Conservation (phyloP, 2,888 invertebrate genomes). For the Leptarthrus brevirostris region DNA sequence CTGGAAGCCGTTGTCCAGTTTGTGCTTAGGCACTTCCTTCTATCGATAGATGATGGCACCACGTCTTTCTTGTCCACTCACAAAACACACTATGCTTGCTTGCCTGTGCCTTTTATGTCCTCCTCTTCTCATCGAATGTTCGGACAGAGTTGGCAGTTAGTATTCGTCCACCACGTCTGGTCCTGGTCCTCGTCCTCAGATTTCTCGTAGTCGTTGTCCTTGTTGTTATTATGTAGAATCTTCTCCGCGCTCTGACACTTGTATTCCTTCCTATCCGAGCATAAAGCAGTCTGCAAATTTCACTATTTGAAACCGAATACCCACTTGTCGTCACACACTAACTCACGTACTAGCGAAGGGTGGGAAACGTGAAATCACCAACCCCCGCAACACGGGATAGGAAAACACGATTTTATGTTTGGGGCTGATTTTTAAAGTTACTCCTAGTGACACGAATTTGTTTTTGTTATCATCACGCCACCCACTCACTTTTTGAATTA, state of each 20-base stretch:
- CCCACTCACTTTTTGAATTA: constrained; percentile 1
- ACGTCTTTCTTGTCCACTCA: constrained; percentile 17
- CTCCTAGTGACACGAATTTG: constrained; percentile 10
- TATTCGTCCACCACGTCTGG: background rate
- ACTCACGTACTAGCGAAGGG: constrained; percentile 1
- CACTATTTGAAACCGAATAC: constrained; percentile 25
- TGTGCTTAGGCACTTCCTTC: constrained; percentile 31
- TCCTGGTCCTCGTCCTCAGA: background rate
- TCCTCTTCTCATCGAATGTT: constrained; percentile 14
- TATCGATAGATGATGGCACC: constrained; percentile 23
- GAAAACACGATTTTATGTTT: background rate
- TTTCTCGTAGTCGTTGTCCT: constrained; percentile 22
- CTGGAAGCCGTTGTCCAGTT: background rate
- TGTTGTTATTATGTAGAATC: constrained; percentile 24
- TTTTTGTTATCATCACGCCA: background rate
- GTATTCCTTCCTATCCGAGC: constrained; percentile 24
- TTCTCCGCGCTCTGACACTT: constrained; percentile 42
- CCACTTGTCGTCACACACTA: constrained; percentile 9
- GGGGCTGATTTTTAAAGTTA: background rate
- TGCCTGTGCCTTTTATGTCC: constrained; percentile 27
- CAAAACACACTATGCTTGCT: constrained; percentile 28
- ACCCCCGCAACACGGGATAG: background rate
- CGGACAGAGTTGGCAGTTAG: background rate
- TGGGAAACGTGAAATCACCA: background rate
- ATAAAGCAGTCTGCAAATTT: constrained; percentile 10